Base-by-base conservation (phyloP, 2,888 invertebrate genomes). In the Lampropteryx suffumata region DNA sequence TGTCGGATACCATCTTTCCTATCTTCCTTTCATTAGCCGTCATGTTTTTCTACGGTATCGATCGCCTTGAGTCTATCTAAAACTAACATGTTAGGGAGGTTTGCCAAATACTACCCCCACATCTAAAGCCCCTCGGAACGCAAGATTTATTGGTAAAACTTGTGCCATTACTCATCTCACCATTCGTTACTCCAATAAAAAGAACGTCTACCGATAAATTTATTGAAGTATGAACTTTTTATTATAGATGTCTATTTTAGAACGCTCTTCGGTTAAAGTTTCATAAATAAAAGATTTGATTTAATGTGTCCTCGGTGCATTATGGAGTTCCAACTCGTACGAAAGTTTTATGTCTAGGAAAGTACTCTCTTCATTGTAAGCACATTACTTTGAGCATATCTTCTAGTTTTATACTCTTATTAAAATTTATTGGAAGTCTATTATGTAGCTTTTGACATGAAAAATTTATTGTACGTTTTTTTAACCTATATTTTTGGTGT, bases 181-280 rank as follows among this genome's bases (percentile, higher is more conserved):
- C 88, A 89, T 89, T 89, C 88, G 89, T 86, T 87, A 86, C 83
- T 85, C 76, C 86, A 86, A 87, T 89, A 89, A 90, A 86, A 89
- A 88, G 79, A 84, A 82, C 81, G 82, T 83, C 84, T 85, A 79
- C 76, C 76, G 68, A 85, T 84, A 83, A 55, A 88, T 87, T 87
- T 88, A 89, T 90, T 76, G 75, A 69, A 73, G 76, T 82, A 87
- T 81, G 76, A 79, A 81, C 79, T 83, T 87, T 88, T 88, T 87
- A 86, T 85, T 79, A 76, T 62, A 57, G 59, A 65, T 69, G 69
- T 79, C 82, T 82, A 85, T 83, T 84, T 84, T 79, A 69, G 76
- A 84, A 78, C 77, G 79, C 73, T 66, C 64, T 70, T 67, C 62
- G 60, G 76, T 78, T 80, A 77, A 77, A 74, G 76, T 69, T 76